These are phyloP conservation scores for Paratrypauchen microcephalus DNA, from an alignment of 2,797 vertebrate genomes.

Conservation along the genomic window DNA sequence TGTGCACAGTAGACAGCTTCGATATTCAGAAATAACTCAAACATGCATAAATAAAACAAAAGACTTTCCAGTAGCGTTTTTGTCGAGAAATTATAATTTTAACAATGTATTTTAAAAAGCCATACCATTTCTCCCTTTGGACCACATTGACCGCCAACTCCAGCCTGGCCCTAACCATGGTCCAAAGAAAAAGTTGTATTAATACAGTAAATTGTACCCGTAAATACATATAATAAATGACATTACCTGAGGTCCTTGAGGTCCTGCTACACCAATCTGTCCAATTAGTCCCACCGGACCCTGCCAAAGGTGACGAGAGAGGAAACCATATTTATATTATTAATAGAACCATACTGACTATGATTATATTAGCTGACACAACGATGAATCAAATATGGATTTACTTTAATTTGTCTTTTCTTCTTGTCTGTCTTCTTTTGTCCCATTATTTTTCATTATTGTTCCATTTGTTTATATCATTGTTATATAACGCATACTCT, in stretches of 20 bases:
- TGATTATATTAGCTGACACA: neutral
- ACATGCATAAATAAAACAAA: no score
- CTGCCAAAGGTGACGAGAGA: conserved; percentile 52
- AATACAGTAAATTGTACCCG: neutral
- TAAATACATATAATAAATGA: neutral
- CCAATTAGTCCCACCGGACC: conserved; percentile 78
- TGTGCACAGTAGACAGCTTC: no score
- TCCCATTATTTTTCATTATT: no score
- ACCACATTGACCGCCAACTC: conserved; percentile 69
- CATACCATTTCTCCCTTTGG: conserved; percentile 80
- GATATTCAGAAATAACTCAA: no score
- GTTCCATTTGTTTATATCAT: no score
- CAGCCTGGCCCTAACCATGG: conserved; percentile 70
- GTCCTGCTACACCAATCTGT: conserved; percentile 69
- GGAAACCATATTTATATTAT: neutral
- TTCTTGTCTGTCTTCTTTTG: no score
- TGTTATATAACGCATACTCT: no score
- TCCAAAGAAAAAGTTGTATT: neutral
- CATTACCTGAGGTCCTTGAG: conserved; percentile 75
- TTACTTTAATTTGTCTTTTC: no score
- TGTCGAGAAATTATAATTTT: neutral
- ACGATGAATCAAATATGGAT: neutral
- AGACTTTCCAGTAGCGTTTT: no score
- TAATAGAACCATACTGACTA: no score
- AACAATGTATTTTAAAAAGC: conserved; percentile 5